phyloP scores from a whole-genome alignment of 1,140 invertebrate genomes.

The Heliconius melpomene region DNA sequence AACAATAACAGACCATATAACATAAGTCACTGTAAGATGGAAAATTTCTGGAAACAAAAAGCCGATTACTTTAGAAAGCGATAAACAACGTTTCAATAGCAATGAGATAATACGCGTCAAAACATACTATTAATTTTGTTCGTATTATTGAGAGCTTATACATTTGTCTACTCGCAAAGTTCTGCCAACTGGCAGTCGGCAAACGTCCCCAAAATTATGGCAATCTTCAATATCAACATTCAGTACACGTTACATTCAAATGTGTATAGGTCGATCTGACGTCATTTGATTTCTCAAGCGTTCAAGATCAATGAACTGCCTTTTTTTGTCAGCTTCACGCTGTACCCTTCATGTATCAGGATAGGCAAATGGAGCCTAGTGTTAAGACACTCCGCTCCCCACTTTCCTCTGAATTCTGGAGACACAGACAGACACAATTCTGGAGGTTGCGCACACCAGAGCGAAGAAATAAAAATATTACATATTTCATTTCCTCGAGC shows the following conservation, averaged over 20 bases:
- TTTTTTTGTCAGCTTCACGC: neutral
- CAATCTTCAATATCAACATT: constrained; percentile 41
- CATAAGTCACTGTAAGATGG: neutral
- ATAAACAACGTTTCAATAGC: constrained; percentile 15
- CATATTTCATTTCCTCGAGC: too few relatives aligned
- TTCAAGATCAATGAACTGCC: constrained; percentile 40
- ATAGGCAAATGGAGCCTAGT: too few relatives aligned
- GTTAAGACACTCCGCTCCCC: too few relatives aligned
- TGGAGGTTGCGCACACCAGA: too few relatives aligned
- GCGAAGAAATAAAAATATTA: too few relatives aligned
- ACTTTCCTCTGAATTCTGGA: too few relatives aligned
- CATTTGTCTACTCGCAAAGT: constrained; percentile 32
- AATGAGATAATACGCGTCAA: constrained; percentile 21
- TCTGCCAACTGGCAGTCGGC: constrained; percentile 67
- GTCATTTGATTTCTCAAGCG: constrained; percentile 21
- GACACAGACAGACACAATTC: too few relatives aligned
- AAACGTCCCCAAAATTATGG: constrained; percentile 48
- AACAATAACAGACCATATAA: neutral
- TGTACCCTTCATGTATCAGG: too few relatives aligned
- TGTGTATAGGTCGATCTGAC: constrained; percentile 37
- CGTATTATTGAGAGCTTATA: constrained; percentile 18
- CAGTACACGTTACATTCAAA: constrained; percentile 44
- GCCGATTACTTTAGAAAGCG: neutral
- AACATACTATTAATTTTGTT: constrained; percentile 15
- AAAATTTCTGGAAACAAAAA: constrained; percentile 21